Evolutionary conservation across 2,888 invertebrate genomes (phyloP).

Genomic region (Minunthozetes semirufus): DNA sequence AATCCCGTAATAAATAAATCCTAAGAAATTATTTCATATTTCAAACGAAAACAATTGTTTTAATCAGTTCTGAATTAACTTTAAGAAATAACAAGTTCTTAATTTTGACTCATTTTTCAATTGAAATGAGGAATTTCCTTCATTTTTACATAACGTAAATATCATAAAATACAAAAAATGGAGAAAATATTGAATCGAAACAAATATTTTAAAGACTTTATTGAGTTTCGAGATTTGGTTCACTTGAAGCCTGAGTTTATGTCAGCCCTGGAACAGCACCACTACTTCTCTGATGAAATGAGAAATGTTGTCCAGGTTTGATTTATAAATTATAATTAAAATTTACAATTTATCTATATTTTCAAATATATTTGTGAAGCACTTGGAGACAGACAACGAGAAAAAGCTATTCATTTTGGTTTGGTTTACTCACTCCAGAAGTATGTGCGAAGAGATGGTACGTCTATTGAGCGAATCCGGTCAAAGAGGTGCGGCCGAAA

Average conservation of each 20-base stretch:
- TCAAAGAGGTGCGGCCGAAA: background rate
- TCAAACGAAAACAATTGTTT: too few species aligned
- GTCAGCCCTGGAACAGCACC: background rate
- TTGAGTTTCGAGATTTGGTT: background rate
- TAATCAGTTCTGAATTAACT: too few species aligned
- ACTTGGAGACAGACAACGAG: background rate
- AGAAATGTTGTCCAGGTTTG: background rate
- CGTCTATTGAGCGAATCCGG: background rate
- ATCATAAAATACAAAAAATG: too few species aligned
- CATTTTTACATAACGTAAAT: too few species aligned
- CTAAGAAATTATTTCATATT: too few species aligned
- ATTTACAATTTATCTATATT: too few species aligned
- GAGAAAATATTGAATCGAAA: background rate
- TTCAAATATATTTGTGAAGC: too few species aligned
- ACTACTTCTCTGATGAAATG: background rate
- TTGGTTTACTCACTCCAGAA: background rate
- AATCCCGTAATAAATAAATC: too few species aligned
- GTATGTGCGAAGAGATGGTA: background rate
- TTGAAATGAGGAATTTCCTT: too few species aligned
- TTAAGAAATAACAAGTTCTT: too few species aligned
- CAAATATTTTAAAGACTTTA: background rate
- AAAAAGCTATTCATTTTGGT: background rate
- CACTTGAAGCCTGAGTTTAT: background rate
- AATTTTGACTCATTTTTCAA: too few species aligned
- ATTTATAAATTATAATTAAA: too few species aligned